phyloP scores from a whole-genome alignment of 2,113 vertebrate species.

The Mirza zaza region DNA sequence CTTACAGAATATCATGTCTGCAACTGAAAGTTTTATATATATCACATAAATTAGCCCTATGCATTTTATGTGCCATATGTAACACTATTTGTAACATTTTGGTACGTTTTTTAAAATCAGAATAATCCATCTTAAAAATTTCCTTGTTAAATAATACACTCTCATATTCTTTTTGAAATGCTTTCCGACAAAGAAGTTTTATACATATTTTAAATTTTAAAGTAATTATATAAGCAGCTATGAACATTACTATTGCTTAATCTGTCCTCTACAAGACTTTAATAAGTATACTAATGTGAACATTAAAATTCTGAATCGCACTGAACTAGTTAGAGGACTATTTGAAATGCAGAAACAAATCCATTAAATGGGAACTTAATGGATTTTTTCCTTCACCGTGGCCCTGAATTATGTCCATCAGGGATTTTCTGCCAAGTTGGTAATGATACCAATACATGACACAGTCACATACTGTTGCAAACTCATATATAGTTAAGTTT shows the following conservation, averaged over 20 bases:
- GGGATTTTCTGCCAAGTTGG: not conserved
- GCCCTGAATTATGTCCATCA: not conserved
- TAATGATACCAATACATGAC: not conserved
- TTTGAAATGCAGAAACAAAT: constrained; percentile 28
- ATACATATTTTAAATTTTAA: not conserved
- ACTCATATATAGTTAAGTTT: not conserved
- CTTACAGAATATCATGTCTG: not conserved
- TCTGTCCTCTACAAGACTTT: not conserved
- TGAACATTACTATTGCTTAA: not conserved
- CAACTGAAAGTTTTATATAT: not conserved
- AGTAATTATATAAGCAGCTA: not conserved
- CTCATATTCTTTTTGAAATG: not conserved
- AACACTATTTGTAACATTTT: not conserved
- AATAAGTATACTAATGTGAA: constrained; percentile 9
- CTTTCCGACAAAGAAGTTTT: not conserved
- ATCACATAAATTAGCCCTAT: not conserved
- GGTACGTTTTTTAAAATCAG: not conserved
- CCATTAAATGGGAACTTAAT: constrained; percentile 11
- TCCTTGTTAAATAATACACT: not conserved
- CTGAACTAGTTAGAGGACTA: not conserved
- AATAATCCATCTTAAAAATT: not conserved
- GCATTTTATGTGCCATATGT: not conserved
- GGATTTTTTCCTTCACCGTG: not conserved
- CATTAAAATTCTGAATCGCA: not conserved
- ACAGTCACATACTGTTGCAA: not conserved